These are phyloP conservation scores for Lates japonicus DNA, from an alignment of 2,797 vertebrate genomes.

Conservation along the genomic window DNA sequence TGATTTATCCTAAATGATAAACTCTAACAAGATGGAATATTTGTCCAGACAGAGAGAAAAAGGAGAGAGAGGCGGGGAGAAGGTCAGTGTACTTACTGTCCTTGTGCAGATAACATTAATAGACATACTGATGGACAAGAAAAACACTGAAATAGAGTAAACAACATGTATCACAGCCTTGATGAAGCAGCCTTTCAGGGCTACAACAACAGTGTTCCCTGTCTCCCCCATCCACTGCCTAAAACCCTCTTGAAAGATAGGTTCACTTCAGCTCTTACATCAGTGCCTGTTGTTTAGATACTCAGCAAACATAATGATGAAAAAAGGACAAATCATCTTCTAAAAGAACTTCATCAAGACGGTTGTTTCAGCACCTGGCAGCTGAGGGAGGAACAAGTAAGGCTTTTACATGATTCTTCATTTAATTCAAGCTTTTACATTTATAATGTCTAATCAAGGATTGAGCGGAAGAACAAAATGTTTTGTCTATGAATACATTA, in stretches of 20 bases:
- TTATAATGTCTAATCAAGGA: slow-evolving; percentile 6
- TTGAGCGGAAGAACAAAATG: background rate
- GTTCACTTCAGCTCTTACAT: slow-evolving; percentile 12
- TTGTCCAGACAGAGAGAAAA: background rate
- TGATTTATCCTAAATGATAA: background rate
- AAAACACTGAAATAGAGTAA: slow-evolving; percentile 52
- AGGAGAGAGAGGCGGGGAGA: background rate
- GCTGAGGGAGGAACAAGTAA: slow-evolving; percentile 61
- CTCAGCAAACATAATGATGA: slow-evolving; percentile 1
- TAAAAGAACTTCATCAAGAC: slow-evolving; percentile 21
- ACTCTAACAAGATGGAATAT: background rate
- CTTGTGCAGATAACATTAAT: slow-evolving; percentile 47
- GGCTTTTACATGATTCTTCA: slow-evolving; percentile 36
- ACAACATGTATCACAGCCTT: slow-evolving; percentile 68
- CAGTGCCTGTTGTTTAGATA: slow-evolving; percentile 29
- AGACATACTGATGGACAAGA: slow-evolving; percentile 26
- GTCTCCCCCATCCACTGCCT: slow-evolving; percentile 15
- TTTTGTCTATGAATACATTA: background rate
- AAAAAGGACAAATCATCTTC: slow-evolving; percentile 7
- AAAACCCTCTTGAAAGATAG: background rate
- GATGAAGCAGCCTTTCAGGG: slow-evolving; percentile 73
- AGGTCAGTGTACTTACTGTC: background rate
- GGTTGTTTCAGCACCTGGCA: slow-evolving; percentile 20
- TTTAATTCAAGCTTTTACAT: slow-evolving; percentile 27
- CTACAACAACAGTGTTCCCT: slow-evolving; percentile 65